Evolutionary conservation across 2,888 invertebrate species (phyloP).

Genomic region (Seladonia tumulorum): DNA sequence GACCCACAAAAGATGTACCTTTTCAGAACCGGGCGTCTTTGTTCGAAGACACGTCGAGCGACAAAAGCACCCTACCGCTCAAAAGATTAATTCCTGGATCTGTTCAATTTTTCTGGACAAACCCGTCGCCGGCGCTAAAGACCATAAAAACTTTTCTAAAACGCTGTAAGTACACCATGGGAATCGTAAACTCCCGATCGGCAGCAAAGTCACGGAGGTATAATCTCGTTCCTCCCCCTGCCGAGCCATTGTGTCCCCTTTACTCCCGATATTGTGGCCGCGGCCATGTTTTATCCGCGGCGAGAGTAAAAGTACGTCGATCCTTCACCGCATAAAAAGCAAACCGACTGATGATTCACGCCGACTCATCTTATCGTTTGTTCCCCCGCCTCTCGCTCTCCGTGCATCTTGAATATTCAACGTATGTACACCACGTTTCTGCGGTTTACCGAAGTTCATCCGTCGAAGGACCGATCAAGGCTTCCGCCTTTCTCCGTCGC

Average conservation of each 20-base stretch:
- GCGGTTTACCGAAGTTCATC: conserved; percentile 28
- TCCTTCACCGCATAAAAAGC: conserved; percentile 34
- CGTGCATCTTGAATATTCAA: conserved; percentile 55
- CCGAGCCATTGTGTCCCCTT: conserved; percentile 43
- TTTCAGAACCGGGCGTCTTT: not conserved
- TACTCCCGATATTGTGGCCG: conserved; percentile 25
- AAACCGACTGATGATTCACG: conserved; percentile 54
- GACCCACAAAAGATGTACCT: not conserved
- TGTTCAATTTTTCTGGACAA: not conserved
- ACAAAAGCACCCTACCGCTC: not conserved
- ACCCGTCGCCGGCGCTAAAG: not conserved
- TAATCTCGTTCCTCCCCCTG: conserved; percentile 44
- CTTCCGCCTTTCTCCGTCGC: conserved; percentile 66
- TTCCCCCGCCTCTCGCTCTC: conserved; percentile 39
- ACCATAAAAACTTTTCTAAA: not conserved
- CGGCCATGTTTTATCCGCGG: conserved; percentile 52
- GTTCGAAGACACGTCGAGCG: not conserved
- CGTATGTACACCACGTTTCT: conserved; percentile 12
- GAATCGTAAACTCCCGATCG: conserved; percentile 46
- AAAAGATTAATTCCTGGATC: not conserved
- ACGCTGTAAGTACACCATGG: not conserved
- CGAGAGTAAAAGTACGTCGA: conserved; percentile 29
- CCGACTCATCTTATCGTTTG: conserved; percentile 39
- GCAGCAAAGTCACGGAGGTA: conserved; percentile 57
- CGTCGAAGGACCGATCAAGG: conserved; percentile 26